Evolutionary conservation across 1,140 invertebrate species (phyloP), one percentile per base, ranked within the genome.

Genomic region (Pissodes strobi): DNA sequence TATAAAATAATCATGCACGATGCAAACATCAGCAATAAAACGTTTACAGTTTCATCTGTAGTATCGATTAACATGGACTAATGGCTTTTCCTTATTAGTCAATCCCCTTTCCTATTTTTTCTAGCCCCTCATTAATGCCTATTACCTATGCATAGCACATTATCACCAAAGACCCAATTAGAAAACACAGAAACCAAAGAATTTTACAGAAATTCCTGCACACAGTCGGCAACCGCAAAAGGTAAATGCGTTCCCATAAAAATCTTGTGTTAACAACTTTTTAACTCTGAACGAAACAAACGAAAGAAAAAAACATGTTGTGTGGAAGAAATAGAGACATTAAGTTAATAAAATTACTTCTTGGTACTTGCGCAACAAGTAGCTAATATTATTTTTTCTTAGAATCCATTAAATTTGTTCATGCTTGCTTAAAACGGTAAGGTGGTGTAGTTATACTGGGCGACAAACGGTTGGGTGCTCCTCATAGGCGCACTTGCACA

Each of bases 171-270:
- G 51, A 55, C 51, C 51, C 51, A 55, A 55, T 55, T 55, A 55
- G 51, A 55, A 39, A 30, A 21, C 51, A 55, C 34, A 27, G 21
- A 57, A 57, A 57, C 37, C 15, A 30, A 43, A 57, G 39, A 46
- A 46, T 58, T 58, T 58, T 58, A 58, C 25, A 30, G 41, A 58
- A 46, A 58, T 58, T 46, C 56, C 41, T 58, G 41, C 56, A 58
- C 56, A 58, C 13, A 19, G 41, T 48, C 25, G 25, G 23, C 43
- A 13, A 30, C 41, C 56, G 41, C 30, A 34, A 21, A 46, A 19
- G 56, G 56, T 34, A 58, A 58, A 58, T 58, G 41, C 34, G 41
- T 58, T 58, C 41, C 43, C 56, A 58, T 58, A 46, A 58, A 58
- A 58, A 46, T 58, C 41, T 27, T 34, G 41, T 13, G 25, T 58